Percentiles rank a stretch among this genome's conserved stretches.
Conservation (phyloP, 2,797 vertebrate genomes). For the Hozukius guyotensis region DNA sequence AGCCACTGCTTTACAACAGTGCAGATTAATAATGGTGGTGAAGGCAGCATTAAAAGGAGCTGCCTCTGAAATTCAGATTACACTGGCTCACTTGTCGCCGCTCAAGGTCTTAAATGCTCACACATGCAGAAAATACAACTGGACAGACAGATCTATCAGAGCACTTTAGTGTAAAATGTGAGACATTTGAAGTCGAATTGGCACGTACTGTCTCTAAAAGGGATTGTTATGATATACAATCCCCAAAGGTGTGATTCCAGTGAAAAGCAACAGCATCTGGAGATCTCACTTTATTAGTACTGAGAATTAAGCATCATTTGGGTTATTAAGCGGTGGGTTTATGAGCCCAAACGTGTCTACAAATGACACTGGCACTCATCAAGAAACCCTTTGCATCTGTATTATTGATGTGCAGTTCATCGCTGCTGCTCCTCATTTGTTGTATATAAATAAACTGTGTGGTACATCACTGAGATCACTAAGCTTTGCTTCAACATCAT, state of each 20-base stretch:
- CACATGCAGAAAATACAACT: neutral
- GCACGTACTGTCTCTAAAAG: neutral
- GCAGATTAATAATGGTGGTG: slow-evolving; percentile 17
- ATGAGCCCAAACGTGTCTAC: slow-evolving; percentile 6
- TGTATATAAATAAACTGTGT: slow-evolving; percentile 38
- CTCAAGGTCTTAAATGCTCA: slow-evolving; percentile 11
- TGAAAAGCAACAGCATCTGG: slow-evolving; percentile 8
- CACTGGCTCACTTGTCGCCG: neutral
- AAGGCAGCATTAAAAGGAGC: slow-evolving; percentile 24
- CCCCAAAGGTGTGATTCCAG: neutral
- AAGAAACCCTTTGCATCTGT: slow-evolving; percentile 10
- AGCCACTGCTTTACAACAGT: neutral
- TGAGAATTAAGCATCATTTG: slow-evolving; percentile 13
- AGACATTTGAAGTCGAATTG: neutral
- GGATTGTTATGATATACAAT: neutral
- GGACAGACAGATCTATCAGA: neutral
- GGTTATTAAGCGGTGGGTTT: neutral
- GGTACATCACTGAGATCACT: slow-evolving; percentile 13
- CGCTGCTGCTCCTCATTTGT: slow-evolving; percentile 14
- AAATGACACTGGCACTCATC: slow-evolving; percentile 13
- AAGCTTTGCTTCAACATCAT: slow-evolving; percentile 16
- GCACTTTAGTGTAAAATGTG: neutral
- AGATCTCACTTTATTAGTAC: slow-evolving; percentile 4
- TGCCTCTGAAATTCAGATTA: slow-evolving; percentile 41
- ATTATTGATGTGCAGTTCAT: slow-evolving; percentile 52